Base-by-base conservation (phyloP, 2,888 invertebrate genomes). In the Bursaphelenchus okinawaensis region DNA sequence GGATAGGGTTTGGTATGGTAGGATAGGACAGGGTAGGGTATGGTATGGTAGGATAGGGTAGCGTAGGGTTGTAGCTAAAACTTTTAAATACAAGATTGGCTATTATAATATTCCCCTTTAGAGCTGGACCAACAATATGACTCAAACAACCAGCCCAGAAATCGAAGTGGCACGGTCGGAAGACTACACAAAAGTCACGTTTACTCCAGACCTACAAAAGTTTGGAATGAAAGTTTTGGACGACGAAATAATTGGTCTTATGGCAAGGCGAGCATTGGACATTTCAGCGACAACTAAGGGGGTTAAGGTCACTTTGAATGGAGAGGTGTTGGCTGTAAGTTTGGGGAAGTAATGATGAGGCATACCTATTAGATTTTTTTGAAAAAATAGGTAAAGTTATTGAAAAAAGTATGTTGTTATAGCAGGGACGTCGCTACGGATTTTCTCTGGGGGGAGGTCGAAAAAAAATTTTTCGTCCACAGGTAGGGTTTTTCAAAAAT, bases 41-140 rank as follows among this genome's bases (percentile, higher is more conserved):
- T n/a, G n/a, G n/a, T n/a, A n/a, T n/a, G n/a, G n/a, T n/a, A n/a
- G n/a, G n/a, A n/a, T n/a, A n/a, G n/a, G n/a, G n/a, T n/a, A n/a
- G n/a, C n/a, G n/a, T n/a, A n/a, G n/a, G n/a, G n/a, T 29, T 29
- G 31, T 9, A 29, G 12, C 12, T 9, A 29, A 29, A 9, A 9
- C 12, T 29, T 29, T 29, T 29, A 7, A 29, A 29, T 9, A 12
- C 40, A n/a, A 40, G n/a, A 40, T 40, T 40, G 3, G 40, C 1
- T 4, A 40, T 40, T 24, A 9, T 40, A 63, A 22, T 27, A 57
- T 57, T 72, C n/a, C n/a, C n/a, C n/a, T n/a, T 20, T 40, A 95
- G 87, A 91, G 90, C 0, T 99, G 98, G 98, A 90, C 88, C 1
- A 87, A 89, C 58, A 99, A 99, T 84, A 99, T 99, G 98, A 88